Evolutionary conservation across 2,888 invertebrate genomes (phyloP).

Genomic region (Phaedon cochleariae): DNA sequence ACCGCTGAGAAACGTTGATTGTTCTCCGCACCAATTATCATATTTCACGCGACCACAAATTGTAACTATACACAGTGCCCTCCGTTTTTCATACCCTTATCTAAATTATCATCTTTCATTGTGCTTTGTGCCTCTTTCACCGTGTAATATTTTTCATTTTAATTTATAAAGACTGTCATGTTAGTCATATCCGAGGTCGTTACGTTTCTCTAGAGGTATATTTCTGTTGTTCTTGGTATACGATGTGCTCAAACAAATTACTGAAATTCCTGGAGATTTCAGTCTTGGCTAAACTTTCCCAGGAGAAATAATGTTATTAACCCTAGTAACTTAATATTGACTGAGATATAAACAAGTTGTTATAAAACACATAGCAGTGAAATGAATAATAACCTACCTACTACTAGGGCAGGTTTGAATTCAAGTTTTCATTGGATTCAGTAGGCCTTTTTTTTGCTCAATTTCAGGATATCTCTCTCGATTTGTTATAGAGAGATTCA

Average conservation of each 20-base stretch:
- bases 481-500: no score
- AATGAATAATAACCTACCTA: no score
- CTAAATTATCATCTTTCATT: constrained; percentile 50
- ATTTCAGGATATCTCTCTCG: no score
- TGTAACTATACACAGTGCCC: constrained; percentile 36
- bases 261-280: constrained; percentile 7
- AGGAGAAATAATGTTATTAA: neutral
- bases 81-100: constrained; percentile 42
- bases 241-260: constrained; percentile 23
- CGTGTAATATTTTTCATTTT: constrained; percentile 45
- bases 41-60: constrained; percentile 41
- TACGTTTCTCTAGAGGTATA: constrained; percentile 16
- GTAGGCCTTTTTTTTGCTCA: no score
- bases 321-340: neutral
- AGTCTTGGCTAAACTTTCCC: constrained; percentile 3
- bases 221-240: constrained; percentile 22
- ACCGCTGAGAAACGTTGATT: constrained; percentile 35
- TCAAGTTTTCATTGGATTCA: no score
- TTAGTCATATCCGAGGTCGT: constrained; percentile 25
- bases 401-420: no score
- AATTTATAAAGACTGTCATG: constrained; percentile 42
- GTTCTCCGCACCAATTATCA: constrained; percentile 45
- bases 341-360: no score
- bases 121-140: constrained; percentile 44
- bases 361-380: no score